A percentile compares a stretch with the other conserved stretches of the same genome.
Evolutionary conservation across 2,888 invertebrate genomes (phyloP).

Genomic region (Calameuta idolon): DNA sequence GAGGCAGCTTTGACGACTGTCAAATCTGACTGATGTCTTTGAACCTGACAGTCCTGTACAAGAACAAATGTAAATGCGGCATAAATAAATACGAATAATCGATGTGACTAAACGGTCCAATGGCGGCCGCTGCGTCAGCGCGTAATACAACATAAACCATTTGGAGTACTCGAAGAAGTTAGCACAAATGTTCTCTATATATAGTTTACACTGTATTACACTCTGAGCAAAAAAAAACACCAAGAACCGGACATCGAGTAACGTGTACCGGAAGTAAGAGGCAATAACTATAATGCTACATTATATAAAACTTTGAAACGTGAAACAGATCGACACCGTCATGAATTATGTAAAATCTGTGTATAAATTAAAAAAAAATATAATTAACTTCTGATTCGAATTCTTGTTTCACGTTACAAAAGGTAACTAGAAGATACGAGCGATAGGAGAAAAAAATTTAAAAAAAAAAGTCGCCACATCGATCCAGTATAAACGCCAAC

Average conservation of each 20-base stretch:
- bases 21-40: slow-evolving; percentile 13
- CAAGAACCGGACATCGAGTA: neutral
- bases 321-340: neutral
- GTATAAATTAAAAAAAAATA: neutral
- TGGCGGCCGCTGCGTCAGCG: neutral
- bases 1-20: neutral
- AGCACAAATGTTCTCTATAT: neutral
- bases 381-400: neutral
- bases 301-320: neutral
- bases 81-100: neutral
- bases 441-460: slow-evolving; percentile 21
- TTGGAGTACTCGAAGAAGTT: neutral
- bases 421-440: neutral
- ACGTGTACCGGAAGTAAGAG: neutral
- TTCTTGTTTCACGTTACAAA: slow-evolving; percentile 31
- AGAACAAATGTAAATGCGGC: neutral
- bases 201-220: neutral
- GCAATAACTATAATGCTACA: neutral
- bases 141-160: neutral
- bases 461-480: slow-evolving; percentile 25
- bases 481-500: slow-evolving; percentile 38
- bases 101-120: neutral
- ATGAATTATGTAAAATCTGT: no score
- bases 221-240: neutral
- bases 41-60: neutral